A percentile compares a stretch with the other conserved stretches of the same genome.
These are phyloP conservation scores for Hedychridium roseum DNA, from an alignment of 2,888 invertebrate genomes.

Conservation along the genomic window DNA sequence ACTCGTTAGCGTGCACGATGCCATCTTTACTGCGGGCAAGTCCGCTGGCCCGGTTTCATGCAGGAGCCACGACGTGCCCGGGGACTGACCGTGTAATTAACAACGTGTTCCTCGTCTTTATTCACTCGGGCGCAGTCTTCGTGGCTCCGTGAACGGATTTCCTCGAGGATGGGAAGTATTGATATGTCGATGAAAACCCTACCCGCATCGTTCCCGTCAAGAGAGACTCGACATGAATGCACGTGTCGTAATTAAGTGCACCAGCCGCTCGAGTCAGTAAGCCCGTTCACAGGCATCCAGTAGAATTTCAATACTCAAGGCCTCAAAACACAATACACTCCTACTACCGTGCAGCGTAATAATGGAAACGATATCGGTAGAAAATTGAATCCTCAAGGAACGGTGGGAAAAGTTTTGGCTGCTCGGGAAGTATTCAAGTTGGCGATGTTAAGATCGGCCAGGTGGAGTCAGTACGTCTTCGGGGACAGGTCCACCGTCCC, in stretches of 20 bases:
- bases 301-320: too few relatives aligned
- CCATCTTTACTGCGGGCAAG: conserved; percentile 50
- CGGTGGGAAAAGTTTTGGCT: too few relatives aligned
- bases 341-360: too few relatives aligned
- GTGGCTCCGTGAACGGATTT: conserved; percentile 26
- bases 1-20: conserved; percentile 58
- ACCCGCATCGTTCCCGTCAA: too few relatives aligned
- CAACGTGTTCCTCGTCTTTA: conserved; percentile 42
- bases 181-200: neutral
- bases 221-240: too few relatives aligned
- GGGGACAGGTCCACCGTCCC: conserved; percentile 25
- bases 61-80: conserved; percentile 43
- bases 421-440: too few relatives aligned
- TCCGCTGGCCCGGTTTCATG: conserved; percentile 31
- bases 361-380: too few relatives aligned
- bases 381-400: too few relatives aligned
- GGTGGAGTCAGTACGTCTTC: conserved; percentile 19
- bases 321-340: too few relatives aligned
- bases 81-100: conserved; percentile 50
- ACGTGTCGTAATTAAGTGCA: too few relatives aligned
- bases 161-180: conserved; percentile 17
- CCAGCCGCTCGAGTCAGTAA: too few relatives aligned
- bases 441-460: conserved; percentile 15
- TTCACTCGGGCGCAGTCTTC: conserved; percentile 10
- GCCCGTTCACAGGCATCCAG: too few relatives aligned